Conservation (phyloP, 2,113 vertebrate species). For the Macrotus californicus region DNA sequence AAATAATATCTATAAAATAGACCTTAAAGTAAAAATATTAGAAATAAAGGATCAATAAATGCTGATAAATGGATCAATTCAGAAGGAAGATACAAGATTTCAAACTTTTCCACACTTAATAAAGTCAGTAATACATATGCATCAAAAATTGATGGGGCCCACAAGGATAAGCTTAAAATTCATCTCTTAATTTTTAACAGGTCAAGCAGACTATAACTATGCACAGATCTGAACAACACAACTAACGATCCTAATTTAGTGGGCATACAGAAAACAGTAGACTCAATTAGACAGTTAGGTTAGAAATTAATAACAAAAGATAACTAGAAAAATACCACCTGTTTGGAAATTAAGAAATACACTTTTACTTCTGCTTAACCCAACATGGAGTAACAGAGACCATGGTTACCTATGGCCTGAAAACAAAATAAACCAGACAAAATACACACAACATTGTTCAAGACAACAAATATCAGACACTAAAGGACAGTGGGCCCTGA, state of each 20-base stretch:
- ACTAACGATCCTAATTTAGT: neutral
- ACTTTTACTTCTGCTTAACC: constrained; percentile 9
- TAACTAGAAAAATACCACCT: neutral
- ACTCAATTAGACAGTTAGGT: neutral
- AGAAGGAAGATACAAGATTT: neutral
- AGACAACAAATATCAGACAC: neutral
- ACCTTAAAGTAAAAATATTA: neutral
- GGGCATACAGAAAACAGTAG: neutral
- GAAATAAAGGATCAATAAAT: neutral
- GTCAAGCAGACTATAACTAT: neutral
- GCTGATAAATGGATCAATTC: neutral
- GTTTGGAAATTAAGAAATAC: neutral
- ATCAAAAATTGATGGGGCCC: neutral
- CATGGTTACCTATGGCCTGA: neutral
- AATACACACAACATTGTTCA: neutral
- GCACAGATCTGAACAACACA: neutral
- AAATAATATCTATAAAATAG: neutral
- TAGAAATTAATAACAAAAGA: constrained; percentile 3
- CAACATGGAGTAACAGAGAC: neutral
- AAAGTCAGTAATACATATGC: neutral
- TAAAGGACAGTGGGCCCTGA: neutral
- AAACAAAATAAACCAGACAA: neutral
- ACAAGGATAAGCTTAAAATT: neutral
- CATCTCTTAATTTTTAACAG: neutral
- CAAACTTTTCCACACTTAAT: neutral